A percentile compares a stretch with the other conserved stretches of the same genome.
Evolutionary conservation across 2,888 invertebrate genomes (phyloP).

Genomic region (Protodeltote pygarga): DNA sequence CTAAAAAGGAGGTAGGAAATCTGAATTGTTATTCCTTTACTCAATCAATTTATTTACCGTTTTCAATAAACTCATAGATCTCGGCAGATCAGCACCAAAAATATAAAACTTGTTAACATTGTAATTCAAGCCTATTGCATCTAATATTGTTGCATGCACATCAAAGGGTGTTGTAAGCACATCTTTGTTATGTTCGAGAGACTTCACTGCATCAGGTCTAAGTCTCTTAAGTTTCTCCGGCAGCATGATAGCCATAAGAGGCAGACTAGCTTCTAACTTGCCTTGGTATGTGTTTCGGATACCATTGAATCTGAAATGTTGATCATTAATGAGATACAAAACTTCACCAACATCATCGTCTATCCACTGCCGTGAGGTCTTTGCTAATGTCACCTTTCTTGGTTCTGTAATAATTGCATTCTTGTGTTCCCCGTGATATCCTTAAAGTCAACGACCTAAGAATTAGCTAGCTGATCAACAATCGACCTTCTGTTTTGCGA

Average conservation of each 20-base stretch:
- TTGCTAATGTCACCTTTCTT: no score
- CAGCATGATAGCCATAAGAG: conserved; percentile 93
- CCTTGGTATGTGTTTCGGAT: conserved; percentile 95
- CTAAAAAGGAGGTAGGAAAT: not conserved
- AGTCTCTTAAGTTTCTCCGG: conserved; percentile 90
- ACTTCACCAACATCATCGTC: not conserved
- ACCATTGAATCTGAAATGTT: conserved; percentile 89
- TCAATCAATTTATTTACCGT: conserved; percentile 71
- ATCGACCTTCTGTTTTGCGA: no score
- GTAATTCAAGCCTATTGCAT: conserved; percentile 86
- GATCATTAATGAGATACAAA: not conserved
- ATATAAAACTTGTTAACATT: conserved; percentile 67
- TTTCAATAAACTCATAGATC: conserved; percentile 88
- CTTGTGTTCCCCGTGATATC: no score
- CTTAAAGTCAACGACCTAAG: no score
- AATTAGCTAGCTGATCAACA: no score
- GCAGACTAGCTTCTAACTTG: conserved; percentile 96
- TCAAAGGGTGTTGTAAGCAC: conserved; percentile 95
- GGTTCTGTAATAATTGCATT: no score
- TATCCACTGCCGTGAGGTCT: no score
- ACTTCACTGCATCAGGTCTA: conserved; percentile 87
- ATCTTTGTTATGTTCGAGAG: conserved; percentile 89
- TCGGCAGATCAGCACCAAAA: conserved; percentile 80
- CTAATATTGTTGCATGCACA: conserved; percentile 89
- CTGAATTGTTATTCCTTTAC: no score